These are phyloP conservation scores for Lomographa bimaculata DNA, from an alignment of 2,888 invertebrate species.

Conservation along the genomic window DNA sequence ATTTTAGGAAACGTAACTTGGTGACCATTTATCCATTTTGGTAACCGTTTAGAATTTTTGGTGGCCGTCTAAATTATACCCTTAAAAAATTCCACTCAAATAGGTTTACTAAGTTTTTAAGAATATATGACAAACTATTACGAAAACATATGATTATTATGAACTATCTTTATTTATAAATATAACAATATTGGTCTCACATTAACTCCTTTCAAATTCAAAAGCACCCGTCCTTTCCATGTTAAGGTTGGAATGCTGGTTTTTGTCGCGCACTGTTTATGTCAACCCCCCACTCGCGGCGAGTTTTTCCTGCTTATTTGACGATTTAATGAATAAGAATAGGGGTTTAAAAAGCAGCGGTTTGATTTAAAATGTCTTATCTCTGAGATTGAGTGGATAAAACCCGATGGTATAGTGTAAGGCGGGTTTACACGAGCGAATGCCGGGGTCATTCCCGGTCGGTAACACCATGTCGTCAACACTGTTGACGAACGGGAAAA, in stretches of 20 bases:
- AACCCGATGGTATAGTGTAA: constrained; percentile 36
- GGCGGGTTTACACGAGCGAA: too few relatives aligned
- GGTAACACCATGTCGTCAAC: too few relatives aligned
- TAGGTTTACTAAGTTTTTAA: too few relatives aligned
- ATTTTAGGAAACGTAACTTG: too few relatives aligned
- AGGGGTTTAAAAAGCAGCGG: constrained; percentile 64
- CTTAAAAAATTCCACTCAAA: too few relatives aligned
- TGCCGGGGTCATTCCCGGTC: too few relatives aligned
- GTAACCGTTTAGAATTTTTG: too few relatives aligned
- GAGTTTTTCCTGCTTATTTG: constrained; percentile 74
- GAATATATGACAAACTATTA: too few relatives aligned
- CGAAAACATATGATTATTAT: too few relatives aligned
- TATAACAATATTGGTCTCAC: constrained; percentile 15
- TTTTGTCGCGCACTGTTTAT: constrained; percentile 70
- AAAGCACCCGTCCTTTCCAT: constrained; percentile 19
- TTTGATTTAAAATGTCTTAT: constrained; percentile 73
- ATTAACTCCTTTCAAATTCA: constrained; percentile 17
- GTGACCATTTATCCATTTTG: too few relatives aligned
- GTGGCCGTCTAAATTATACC: too few relatives aligned
- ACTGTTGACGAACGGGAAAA: too few relatives aligned
- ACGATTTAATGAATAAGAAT: constrained; percentile 80
- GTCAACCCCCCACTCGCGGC: constrained; percentile 72
- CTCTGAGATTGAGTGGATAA: constrained; percentile 50
- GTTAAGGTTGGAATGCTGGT: constrained; percentile 55
- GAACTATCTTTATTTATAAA: constrained; percentile 1